phyloP scores from a whole-genome alignment of 2,797 vertebrate genomes.

The Tragelaphus eurycerus region DNA sequence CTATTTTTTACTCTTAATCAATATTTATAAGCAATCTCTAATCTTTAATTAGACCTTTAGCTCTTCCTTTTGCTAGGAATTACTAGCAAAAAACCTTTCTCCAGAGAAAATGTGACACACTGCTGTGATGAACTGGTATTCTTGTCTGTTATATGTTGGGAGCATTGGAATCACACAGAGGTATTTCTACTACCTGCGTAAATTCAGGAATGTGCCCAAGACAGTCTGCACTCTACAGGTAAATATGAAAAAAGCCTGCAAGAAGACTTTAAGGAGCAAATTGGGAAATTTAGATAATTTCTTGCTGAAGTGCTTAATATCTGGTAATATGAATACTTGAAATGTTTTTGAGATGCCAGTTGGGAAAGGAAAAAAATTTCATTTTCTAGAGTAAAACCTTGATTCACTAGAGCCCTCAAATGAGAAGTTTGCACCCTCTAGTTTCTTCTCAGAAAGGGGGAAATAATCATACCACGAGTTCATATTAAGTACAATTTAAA shows the following conservation, averaged over 20 bases:
- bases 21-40: neutral
- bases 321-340: conserved; percentile 64
- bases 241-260: conserved; percentile 49
- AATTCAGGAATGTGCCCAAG: neutral
- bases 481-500: conserved; percentile 18
- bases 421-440: neutral
- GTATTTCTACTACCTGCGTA: conserved; percentile 14
- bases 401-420: conserved; percentile 25
- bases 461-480: conserved; percentile 24
- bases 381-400: conserved; percentile 57
- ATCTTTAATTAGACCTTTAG: neutral
- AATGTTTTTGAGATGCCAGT: conserved; percentile 64
- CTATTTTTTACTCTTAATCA: neutral
- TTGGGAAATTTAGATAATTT: conserved; percentile 75
- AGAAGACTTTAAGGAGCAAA: conserved; percentile 71
- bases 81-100: neutral
- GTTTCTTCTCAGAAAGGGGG: neutral
- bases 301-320: conserved; percentile 73
- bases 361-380: conserved; percentile 46
- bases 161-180: neutral
- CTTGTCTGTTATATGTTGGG: neutral
- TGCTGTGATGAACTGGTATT: neutral
- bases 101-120: neutral
- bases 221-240: neutral
- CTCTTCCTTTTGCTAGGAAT: neutral